Percentiles rank a stretch among this genome's conserved stretches.
phyloP scores from a whole-genome alignment of 2,113 vertebrate species.

The Saiga tatarica region DNA sequence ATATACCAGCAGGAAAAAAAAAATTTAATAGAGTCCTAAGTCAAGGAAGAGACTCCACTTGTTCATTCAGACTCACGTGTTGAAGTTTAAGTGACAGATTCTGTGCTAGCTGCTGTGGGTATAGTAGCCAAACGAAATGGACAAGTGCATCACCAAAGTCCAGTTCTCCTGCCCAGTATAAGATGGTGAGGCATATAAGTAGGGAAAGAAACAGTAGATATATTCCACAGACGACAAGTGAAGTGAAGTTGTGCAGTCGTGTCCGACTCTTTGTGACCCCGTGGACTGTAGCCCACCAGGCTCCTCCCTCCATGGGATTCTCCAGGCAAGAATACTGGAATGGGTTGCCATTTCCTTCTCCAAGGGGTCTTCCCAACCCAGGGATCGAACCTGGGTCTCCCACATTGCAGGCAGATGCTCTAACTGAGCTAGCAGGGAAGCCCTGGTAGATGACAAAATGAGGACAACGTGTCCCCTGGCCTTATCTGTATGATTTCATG shows the following conservation, averaged over 20 bases:
- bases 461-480: not conserved
- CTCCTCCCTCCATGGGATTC: too few relatives aligned
- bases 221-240: not conserved
- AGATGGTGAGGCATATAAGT: not conserved
- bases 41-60: not conserved
- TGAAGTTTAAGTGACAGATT: not conserved
- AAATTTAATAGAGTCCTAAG: not conserved
- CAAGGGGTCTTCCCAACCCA: too few relatives aligned
- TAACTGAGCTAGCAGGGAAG: too few relatives aligned
- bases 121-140: not conserved
- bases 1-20: not conserved
- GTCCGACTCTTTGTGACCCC: too few relatives aligned
- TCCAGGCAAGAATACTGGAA: too few relatives aligned
- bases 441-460: not conserved
- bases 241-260: too few relatives aligned
- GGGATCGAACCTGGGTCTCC: too few relatives aligned
- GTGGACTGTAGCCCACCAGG: too few relatives aligned
- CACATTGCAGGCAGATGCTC: too few relatives aligned
- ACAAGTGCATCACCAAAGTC: not conserved
- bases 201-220: not conserved
- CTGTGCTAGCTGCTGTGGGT: not conserved
- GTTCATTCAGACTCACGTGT: not conserved
- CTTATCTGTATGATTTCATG: not conserved
- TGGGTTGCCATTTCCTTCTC: too few relatives aligned
- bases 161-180: not conserved